A percentile compares a stretch with the other conserved stretches of the same genome.
Conservation (phyloP, 2,797 vertebrate species). For the Ceyx erithaca region DNA sequence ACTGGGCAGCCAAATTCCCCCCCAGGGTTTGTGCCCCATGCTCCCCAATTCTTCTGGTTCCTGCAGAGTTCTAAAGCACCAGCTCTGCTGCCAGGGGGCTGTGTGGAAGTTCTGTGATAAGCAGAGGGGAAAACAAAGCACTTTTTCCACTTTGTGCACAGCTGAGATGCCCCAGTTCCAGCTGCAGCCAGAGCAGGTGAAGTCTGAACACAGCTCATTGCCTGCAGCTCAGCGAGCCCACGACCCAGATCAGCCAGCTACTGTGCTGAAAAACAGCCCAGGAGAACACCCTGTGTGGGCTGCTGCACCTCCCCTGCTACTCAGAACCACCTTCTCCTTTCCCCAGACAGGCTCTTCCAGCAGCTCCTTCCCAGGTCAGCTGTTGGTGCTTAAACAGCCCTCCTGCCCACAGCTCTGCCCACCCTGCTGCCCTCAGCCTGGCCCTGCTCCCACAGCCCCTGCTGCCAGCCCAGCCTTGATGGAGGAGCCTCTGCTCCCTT, state of each 20-base stretch:
- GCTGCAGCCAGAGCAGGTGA: not conserved
- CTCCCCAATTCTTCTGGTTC: not conserved
- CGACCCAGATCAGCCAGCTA: not conserved
- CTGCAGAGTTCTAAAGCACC: not conserved
- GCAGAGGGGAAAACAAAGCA: not conserved
- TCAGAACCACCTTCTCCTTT: not conserved
- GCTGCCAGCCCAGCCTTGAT: not conserved
- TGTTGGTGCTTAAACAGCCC: not conserved
- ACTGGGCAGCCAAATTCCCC: not conserved
- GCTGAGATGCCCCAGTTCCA: not conserved
- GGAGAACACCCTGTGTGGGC: not conserved
- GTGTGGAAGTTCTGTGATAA: rapidly evolving
- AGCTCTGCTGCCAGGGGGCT: not conserved
- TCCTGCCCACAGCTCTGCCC: not conserved
- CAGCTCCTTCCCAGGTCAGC: not conserved
- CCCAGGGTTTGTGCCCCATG: not conserved
- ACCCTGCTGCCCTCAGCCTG: not conserved
- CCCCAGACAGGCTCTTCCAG: rapidly evolving
- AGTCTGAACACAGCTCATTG: not conserved
- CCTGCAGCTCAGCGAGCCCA: not conserved
- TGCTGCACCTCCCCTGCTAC: not conserved
- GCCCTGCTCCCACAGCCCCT: rapidly evolving
- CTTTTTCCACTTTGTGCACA: not conserved
- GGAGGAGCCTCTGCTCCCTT: not conserved
- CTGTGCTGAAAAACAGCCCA: not conserved